Base-by-base conservation (phyloP, 2,888 invertebrate genomes). In the Rambutsinella grinnellia region DNA sequence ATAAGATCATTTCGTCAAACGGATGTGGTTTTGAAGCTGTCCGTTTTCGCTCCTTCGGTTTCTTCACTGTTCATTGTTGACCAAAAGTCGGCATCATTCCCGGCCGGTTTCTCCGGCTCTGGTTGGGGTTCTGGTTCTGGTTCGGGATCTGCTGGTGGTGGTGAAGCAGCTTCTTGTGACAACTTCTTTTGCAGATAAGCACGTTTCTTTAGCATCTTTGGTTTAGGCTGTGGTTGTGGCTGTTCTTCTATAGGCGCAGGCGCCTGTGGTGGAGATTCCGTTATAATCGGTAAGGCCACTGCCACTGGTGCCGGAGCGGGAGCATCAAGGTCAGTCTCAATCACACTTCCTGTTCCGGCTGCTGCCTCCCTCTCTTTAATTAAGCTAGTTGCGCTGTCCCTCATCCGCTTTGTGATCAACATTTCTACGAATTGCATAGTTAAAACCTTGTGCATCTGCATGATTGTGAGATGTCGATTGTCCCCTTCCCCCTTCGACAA, bases 301-400 rank as follows among this genome's bases (percentile, higher is more conserved):
- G 49, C 44, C 15, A 27, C 44, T n/a, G 15, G 23, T 17, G 71
- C 6, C 27, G n/a, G 63, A 28, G 46, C 66, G 10, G n/a, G n/a
- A n/a, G 72, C 72, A 54, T 72, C 72, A 15, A 72, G 65, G 60
- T 72, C 72, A 72, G 72, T 72, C 72, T 72, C 72, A 58, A 60
- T 72, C 53, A 71, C 63, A 46, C 19, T 47, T 19, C 60, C 24
- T 5, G 23, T 26, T 53, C 54, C 46, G 21, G 36, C 53, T 27
- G n/a, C 54, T 27, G 21, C 27, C 10, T n/a, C n/a, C n/a, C n/a
- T n/a, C n/a, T n/a, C n/a, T 46, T 13, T 15, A 46, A 46, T 46
- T 46, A 46, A 13, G 10, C 15, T 13, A 46, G 10, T 46, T 13
- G n/a, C n/a, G n/a, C 36, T 72, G 68, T 27, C 57, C 62, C 26